Conservation (phyloP, 2,113 vertebrate species). For the Pangasianodon gigas region DNA sequence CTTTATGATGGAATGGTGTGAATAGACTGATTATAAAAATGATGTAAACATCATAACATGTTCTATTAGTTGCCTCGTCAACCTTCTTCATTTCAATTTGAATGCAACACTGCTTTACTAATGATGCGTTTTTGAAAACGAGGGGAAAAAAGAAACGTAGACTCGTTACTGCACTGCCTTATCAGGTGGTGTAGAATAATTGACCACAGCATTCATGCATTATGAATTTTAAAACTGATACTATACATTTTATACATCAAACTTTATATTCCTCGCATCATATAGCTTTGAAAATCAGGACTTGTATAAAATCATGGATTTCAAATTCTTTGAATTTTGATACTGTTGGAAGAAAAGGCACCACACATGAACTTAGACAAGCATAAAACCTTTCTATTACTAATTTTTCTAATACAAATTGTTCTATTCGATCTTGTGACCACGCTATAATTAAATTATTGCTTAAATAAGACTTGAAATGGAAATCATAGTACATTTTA, state of each 20-base stretch:
- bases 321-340: neutral
- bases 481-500: neutral
- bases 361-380: neutral
- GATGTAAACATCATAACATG: slow-evolving; percentile 18
- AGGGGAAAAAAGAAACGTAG: neutral
- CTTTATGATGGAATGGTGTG: neutral
- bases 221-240: neutral
- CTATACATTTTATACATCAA: neutral
- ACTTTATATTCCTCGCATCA: neutral
- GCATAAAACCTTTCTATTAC: neutral
- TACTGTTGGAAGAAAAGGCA: neutral
- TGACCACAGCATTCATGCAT: neutral
- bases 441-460: neutral
- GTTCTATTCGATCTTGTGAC: neutral
- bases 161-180: neutral
- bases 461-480: neutral
- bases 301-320: neutral
- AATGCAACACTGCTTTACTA: slow-evolving; percentile 8
- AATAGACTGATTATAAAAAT: neutral
- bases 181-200: neutral
- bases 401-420: neutral
- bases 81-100: slow-evolving; percentile 21
- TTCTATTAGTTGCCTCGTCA: slow-evolving; percentile 10
- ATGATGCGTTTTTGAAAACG: slow-evolving; percentile 14
- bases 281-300: neutral